phyloP scores from a whole-genome alignment of 2,888 invertebrate species.

The Lasius fuliginosus region DNA sequence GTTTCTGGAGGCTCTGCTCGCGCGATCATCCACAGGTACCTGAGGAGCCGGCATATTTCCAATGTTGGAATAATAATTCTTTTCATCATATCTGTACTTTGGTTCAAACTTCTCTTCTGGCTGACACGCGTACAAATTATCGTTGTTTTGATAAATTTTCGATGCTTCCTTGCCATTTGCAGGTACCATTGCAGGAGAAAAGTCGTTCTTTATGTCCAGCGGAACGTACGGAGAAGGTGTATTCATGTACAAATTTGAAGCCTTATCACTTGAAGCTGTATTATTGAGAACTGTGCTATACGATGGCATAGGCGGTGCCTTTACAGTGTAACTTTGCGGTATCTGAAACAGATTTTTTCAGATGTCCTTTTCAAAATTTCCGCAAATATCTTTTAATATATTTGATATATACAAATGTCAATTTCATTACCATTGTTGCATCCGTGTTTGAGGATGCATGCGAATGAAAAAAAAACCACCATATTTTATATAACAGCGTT shows the following conservation, averaged over 20 bases:
- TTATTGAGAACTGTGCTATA: slow-evolving; percentile 91
- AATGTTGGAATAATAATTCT: slow-evolving; percentile 84
- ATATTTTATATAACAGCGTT: neutral
- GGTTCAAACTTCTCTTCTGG: slow-evolving; percentile 81
- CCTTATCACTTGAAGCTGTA: slow-evolving; percentile 81
- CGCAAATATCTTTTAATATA: slow-evolving; percentile 50
- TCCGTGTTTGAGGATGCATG: slow-evolving; percentile 49
- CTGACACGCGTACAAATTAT: slow-evolving; percentile 81
- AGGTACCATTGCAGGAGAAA: slow-evolving; percentile 62
- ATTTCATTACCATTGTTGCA: slow-evolving; percentile 47
- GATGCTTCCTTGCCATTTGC: slow-evolving; percentile 77
- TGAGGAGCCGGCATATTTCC: slow-evolving; percentile 82
- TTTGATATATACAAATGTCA: neutral
- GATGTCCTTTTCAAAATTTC: slow-evolving; percentile 35
- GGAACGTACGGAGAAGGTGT: slow-evolving; percentile 82
- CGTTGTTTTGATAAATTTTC: slow-evolving; percentile 82
- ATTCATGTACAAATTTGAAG: slow-evolving; percentile 84
- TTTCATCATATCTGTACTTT: slow-evolving; percentile 82
- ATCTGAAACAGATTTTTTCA: slow-evolving; percentile 87
- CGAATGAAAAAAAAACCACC: slow-evolving; percentile 30
- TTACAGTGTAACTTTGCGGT: slow-evolving; percentile 92
- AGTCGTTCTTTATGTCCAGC: slow-evolving; percentile 83
- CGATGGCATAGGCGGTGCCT: slow-evolving; percentile 91
- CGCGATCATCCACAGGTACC: slow-evolving; percentile 79
- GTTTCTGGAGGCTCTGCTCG: slow-evolving; percentile 77